phyloP scores from a whole-genome alignment of 1,140 invertebrate genomes.

The Drosophila pruinosa region DNA sequence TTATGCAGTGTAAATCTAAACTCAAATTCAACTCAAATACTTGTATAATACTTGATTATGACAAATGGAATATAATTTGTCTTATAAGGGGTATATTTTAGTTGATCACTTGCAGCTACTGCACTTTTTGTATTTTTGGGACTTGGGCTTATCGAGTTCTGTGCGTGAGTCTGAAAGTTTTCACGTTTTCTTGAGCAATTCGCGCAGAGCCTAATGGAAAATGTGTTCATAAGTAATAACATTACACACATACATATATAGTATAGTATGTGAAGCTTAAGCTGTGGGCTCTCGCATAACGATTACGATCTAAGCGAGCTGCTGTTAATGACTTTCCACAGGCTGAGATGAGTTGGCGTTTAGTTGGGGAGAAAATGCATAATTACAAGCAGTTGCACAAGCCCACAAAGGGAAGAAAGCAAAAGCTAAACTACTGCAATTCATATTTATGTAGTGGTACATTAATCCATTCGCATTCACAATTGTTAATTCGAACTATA shows the following conservation, averaged over 20 bases:
- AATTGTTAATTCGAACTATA: slow-evolving; percentile 9
- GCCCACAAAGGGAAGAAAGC: background rate
- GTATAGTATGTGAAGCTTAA: no score
- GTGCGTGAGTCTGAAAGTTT: slow-evolving; percentile 8
- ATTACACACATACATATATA: no score
- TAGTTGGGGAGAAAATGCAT: slow-evolving; percentile 2
- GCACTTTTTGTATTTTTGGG: slow-evolving; percentile 6
- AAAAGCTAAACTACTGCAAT: background rate
- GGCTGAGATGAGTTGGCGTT: slow-evolving; percentile 29
- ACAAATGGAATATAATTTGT: background rate
- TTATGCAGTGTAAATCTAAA: no score
- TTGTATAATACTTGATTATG: no score
- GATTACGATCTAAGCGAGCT: slow-evolving; percentile 19
- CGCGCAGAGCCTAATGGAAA: slow-evolving; percentile 60
- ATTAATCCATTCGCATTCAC: slow-evolving; percentile 6
- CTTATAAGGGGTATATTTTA: background rate
- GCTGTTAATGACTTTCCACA: slow-evolving; percentile 19
- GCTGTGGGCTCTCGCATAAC: background rate
- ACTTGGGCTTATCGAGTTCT: slow-evolving; percentile 7
- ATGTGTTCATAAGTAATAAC: slow-evolving; percentile 42
- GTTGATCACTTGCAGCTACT: background rate
- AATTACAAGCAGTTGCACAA: slow-evolving; percentile 20
- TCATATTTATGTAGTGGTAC: no score
- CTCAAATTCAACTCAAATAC: no score
- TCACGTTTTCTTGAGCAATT: slow-evolving; percentile 65